Evolutionary conservation across 2,797 vertebrate genomes (phyloP), one percentile per base, ranked within the genome.

Genomic region (Microctenopoma steveboyesi): DNA sequence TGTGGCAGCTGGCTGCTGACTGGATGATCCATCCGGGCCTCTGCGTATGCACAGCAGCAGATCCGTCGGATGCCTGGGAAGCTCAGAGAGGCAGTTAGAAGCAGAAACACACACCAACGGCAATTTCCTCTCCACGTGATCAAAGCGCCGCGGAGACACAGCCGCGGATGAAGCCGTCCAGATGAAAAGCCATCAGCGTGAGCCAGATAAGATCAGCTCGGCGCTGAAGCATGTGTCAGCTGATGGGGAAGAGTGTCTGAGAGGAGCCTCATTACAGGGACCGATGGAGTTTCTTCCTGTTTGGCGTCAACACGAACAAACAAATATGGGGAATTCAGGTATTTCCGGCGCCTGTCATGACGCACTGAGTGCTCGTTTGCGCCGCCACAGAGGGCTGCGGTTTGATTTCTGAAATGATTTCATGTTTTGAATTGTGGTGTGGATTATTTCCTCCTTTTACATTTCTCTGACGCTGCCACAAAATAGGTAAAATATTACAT

Each of bases 141-240:
- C 47, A 63, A 54, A 67, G 63, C 18, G 4, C 63, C 35, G 15
- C 33, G 12, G 30, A 61, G 69, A 69, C 56, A 47, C 30, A 0
- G 61, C 59, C 22, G 22, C 22, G 22, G 22, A 22, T 22, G 22
- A 22, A 22, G 52, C 51, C 63, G 79, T 75, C 75, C 68, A 60
- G 35, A 81, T 64, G 81, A 78, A 69, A 86, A 75, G 42, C 74
- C 79, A 83, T 86, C 67, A 33, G 56, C 82, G 73, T 28, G 46
- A 65, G 64, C 35, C 3, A 54, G 57, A 67, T 75, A 40, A 4
- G 61, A 55, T 64, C 13, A 5, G 54, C 55, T 59, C 9, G 1
- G 1, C 30, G 45, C 27, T 39, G 53, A 46, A 9, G 48, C 72
- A 67, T 46, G 30, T 27, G n/a, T 67, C 51, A 35, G 73, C 71